Base-by-base conservation (phyloP, 2,888 invertebrate species). In the Drosophila testacea region DNA sequence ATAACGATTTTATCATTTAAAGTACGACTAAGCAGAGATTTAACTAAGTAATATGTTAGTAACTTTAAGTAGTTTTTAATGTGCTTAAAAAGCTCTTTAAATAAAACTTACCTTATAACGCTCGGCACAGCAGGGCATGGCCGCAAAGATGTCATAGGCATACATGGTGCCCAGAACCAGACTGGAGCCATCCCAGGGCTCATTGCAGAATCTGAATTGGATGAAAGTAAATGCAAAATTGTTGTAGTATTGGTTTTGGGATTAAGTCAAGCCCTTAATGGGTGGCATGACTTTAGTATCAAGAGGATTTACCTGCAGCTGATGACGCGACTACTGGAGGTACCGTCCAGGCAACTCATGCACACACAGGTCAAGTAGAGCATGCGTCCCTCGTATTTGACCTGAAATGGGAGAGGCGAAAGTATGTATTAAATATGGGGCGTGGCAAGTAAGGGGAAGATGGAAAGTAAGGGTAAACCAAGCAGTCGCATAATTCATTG, bases 101-200 rank as follows among this genome's bases (percentile, higher is more conserved):
- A 48, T 11, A 13, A 9, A 7, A 92, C 93, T 92, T 91, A 98
- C 97, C 95, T 96, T 97, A 87, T 98, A 94, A 86, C 98, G 95
- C 91, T 98, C 97, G 91, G 96, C 95, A 93, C 99, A 99, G 93
- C 99, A 99, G 16, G 98, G 98, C 93, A 96, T 97, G 71, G 98
- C 98, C 92, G 99, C 99, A 93, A 99, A 98, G 86, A 99, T 97
- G 93, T 99, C 99, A 91, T 98, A 99, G 69, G 98, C 97, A 94
- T 99, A 99, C 97, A 99, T 98, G 77, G 98, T 98, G 79, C 99
- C 99, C 66, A 99, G 94, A 65, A 99, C 97, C 73, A 99, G 94
- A 56, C 97, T 96, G 28, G 97, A 96, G 30, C 99, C 99, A 91
- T 98, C 97, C 98, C 98, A 98, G 83, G 95, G 96, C 87, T 95